Conservation (phyloP, 2,888 invertebrate species). For the Linnaemya tessellans region DNA sequence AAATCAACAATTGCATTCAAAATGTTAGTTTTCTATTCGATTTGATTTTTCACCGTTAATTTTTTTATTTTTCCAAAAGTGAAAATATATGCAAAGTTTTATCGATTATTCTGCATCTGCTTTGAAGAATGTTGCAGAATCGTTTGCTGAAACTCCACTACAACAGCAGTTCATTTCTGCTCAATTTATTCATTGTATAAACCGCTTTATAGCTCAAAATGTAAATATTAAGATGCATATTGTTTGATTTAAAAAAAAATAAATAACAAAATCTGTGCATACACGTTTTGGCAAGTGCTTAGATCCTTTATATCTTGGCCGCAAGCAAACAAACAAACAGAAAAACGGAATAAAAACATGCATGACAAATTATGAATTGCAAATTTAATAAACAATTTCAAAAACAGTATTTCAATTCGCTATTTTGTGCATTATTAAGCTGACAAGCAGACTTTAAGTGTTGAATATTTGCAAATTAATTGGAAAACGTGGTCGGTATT, state of each 20-base stretch:
- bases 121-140: slow-evolving; percentile 1
- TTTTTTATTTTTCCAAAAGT: neutral
- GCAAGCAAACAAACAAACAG: neutral
- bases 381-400: slow-evolving; percentile 15
- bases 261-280: neutral
- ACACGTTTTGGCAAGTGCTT: neutral
- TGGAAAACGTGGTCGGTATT: neutral
- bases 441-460: slow-evolving; percentile 1
- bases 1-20: slow-evolving; percentile 64
- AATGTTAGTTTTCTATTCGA: slow-evolving; percentile 35
- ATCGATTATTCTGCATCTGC: slow-evolving; percentile 56
- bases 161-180: neutral
- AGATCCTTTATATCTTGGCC: neutral
- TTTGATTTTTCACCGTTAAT: slow-evolving; percentile 27
- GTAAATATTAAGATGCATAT: neutral
- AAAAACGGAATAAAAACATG: neutral
- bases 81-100: slow-evolving; percentile 59
- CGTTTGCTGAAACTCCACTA: neutral
- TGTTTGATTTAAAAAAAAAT: neutral
- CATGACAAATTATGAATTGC: slow-evolving; percentile 33
- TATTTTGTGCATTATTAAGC: neutral
- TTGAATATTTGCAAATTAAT: neutral
- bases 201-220: neutral
- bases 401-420: slow-evolving; percentile 18
- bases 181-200: slow-evolving; percentile 35